Evolutionary conservation across 2,797 vertebrate species (phyloP).

Genomic region (Rhadinocentrus ornatus): DNA sequence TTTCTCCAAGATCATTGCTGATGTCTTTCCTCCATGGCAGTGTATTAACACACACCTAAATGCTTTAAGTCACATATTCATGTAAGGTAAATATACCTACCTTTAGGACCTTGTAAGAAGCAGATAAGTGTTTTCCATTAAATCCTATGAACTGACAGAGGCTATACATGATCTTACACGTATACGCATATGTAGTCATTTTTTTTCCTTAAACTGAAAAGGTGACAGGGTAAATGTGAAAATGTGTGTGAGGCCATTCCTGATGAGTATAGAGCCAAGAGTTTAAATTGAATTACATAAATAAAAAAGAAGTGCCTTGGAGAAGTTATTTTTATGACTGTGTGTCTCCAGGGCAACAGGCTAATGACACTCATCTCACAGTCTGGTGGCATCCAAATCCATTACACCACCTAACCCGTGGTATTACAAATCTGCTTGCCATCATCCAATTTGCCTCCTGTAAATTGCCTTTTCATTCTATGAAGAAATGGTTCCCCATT

Average conservation of each 20-base stretch:
- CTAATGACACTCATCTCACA: constrained; percentile 78
- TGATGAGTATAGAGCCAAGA: constrained; percentile 38
- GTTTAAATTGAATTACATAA: constrained; percentile 74
- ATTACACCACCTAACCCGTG: constrained; percentile 78
- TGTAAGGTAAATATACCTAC: too few species aligned
- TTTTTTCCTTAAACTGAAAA: constrained; percentile 13
- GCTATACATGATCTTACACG: not conserved
- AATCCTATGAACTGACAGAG: not conserved
- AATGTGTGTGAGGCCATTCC: constrained; percentile 41
- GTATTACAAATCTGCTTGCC: constrained; percentile 78
- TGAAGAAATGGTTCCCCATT: constrained; percentile 68
- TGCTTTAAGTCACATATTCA: too few species aligned
- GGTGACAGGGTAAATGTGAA: constrained; percentile 48
- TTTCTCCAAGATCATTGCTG: too few species aligned
- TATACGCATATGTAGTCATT: not conserved
- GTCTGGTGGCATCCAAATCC: constrained; percentile 77
- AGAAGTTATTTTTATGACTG: constrained; percentile 73
- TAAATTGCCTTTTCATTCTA: constrained; percentile 82
- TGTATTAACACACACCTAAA: too few species aligned
- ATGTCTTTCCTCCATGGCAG: too few species aligned
- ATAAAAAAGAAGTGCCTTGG: constrained; percentile 66
- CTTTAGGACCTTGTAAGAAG: too few species aligned
- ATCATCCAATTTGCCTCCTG: constrained; percentile 81
- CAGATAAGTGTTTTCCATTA: too few species aligned
- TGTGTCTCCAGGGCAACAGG: constrained; percentile 75